Percentiles rank a stretch among this genome's conserved stretches.
These are phyloP conservation scores for Ophioninae sp. DNA, from an alignment of 2,888 invertebrate species.

Conservation along the genomic window DNA sequence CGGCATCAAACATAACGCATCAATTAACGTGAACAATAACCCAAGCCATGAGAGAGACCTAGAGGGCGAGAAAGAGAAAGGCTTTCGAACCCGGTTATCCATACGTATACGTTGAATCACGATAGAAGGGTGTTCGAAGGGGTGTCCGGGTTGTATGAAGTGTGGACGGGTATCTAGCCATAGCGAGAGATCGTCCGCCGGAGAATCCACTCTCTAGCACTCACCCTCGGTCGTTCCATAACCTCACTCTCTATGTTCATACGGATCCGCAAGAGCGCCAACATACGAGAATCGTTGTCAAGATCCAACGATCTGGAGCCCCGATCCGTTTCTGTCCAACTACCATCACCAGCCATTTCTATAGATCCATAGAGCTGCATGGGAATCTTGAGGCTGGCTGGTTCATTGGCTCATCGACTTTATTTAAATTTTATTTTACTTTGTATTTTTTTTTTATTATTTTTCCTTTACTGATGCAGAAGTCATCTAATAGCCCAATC, in stretches of 20 bases:
- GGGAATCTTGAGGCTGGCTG: too few species aligned
- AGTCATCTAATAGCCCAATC: too few species aligned
- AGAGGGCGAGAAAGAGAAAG: conserved; percentile 41
- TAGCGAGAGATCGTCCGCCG: conserved; percentile 59
- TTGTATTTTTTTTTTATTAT: too few species aligned
- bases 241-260: conserved; percentile 46
- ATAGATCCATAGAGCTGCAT: too few species aligned
- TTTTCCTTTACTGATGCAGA: too few species aligned
- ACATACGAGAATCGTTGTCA: conserved; percentile 60
- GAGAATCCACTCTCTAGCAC: conserved; percentile 41
- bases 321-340: conserved; percentile 60
- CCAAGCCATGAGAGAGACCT: conserved; percentile 71
- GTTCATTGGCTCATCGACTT: too few species aligned
- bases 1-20: conserved; percentile 82
- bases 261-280: conserved; percentile 37
- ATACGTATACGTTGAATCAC: conserved; percentile 29
- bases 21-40: conserved; percentile 82
- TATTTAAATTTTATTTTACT: neutral
- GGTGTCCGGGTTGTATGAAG: conserved; percentile 55
- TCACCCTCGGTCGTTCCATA: conserved; percentile 41
- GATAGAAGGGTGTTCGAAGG: conserved; percentile 58
- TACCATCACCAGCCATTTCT: neutral
- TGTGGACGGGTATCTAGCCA: conserved; percentile 52
- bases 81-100: conserved; percentile 15
- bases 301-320: conserved; percentile 60